These are phyloP conservation scores for Megalopta genalis DNA, from an alignment of 1,140 invertebrate genomes.

Conservation along the genomic window DNA sequence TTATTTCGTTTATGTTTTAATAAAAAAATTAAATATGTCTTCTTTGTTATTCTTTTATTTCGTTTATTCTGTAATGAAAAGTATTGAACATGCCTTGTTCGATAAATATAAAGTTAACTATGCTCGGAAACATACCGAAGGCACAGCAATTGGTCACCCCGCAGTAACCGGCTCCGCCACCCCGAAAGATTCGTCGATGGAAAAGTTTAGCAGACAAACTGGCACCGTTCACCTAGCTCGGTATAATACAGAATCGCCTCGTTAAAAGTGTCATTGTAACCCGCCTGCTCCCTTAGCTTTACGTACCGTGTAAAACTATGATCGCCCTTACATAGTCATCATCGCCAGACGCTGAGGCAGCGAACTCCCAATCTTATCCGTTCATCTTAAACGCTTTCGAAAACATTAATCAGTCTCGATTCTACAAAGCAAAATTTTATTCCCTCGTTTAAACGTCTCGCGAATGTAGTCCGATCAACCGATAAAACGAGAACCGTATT, in stretches of 20 bases:
- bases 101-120: too few species aligned
- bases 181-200: too few species aligned
- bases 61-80: too few species aligned
- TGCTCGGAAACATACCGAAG: too few species aligned
- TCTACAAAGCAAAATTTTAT: slow-evolving; percentile 10
- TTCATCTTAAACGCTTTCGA: slow-evolving; percentile 25
- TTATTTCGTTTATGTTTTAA: too few species aligned
- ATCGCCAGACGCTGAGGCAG: slow-evolving; percentile 26
- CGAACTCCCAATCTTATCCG: slow-evolving; percentile 22
- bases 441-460: background rate
- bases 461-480: background rate
- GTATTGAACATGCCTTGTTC: too few species aligned
- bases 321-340: slow-evolving; percentile 22
- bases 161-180: too few species aligned
- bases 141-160: too few species aligned
- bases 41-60: too few species aligned
- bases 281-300: slow-evolving; percentile 7
- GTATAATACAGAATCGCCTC: background rate
- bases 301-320: slow-evolving; percentile 14
- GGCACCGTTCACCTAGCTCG: background rate
- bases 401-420: slow-evolving; percentile 31
- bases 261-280: slow-evolving; percentile 31
- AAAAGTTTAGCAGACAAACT: too few species aligned
- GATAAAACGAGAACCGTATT: background rate
- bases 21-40: too few species aligned